phyloP scores from a whole-genome alignment of 2,888 invertebrate species.

The Hypomecis punctinalis region DNA sequence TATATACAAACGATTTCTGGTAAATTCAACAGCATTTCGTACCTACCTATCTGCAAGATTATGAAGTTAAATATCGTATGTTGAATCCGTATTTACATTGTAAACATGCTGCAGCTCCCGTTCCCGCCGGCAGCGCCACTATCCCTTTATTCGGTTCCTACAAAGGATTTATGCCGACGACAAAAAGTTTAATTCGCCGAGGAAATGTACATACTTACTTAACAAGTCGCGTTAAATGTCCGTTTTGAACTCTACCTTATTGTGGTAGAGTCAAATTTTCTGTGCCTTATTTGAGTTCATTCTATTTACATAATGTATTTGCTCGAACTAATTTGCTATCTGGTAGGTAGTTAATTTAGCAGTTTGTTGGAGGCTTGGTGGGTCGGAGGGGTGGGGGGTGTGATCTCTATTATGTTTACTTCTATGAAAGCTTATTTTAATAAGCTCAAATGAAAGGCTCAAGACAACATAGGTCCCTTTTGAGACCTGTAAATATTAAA shows the following conservation, averaged over 20 bases:
- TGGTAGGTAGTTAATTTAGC: conserved; percentile 27
- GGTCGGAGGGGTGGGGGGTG: neutral
- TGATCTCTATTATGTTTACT: neutral
- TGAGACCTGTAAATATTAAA: too few species aligned
- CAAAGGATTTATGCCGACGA: conserved; percentile 23
- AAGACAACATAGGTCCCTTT: neutral
- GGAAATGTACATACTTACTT: conserved; percentile 16
- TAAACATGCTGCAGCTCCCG: too few species aligned
- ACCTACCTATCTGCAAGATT: too few species aligned
- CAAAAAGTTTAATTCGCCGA: conserved; percentile 31
- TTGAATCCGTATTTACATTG: too few species aligned
- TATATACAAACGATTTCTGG: too few species aligned
- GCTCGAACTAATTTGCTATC: conserved; percentile 24
- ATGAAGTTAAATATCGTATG: too few species aligned
- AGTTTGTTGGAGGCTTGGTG: conserved; percentile 21
- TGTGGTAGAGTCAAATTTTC: conserved; percentile 5
- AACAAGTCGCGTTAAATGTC: neutral
- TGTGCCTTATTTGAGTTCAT: conserved; percentile 10
- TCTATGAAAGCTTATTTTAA: neutral
- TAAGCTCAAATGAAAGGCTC: neutral
- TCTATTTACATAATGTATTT: conserved; percentile 31
- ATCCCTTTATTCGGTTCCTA: conserved; percentile 14
- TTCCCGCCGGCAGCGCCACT: neutral
- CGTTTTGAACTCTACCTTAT: neutral
- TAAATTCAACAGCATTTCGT: too few species aligned